phyloP scores from a whole-genome alignment of 2,797 vertebrate species.

The Chromis chromis region DNA sequence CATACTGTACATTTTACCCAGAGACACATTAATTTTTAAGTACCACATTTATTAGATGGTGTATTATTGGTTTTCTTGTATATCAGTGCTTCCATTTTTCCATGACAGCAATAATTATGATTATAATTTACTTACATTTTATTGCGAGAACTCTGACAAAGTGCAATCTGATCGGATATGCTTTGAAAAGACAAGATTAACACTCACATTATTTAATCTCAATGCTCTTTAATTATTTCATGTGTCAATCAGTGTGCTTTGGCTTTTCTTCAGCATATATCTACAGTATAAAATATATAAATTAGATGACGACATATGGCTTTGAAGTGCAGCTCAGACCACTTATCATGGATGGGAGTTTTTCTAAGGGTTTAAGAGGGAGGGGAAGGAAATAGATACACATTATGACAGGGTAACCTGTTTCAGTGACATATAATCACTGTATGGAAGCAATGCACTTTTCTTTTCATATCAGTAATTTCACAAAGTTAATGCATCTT shows the following conservation, averaged over 20 bases:
- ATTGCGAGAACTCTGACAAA: background rate
- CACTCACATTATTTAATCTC: too few species aligned
- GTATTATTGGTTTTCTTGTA: background rate
- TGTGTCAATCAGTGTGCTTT: background rate
- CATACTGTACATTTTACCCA: background rate
- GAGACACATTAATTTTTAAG: background rate
- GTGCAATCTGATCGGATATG: too few species aligned
- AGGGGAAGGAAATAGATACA: conserved; percentile 18
- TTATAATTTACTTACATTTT: background rate
- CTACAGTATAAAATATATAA: conserved; percentile 7
- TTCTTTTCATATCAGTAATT: conserved; percentile 19
- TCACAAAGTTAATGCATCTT: background rate
- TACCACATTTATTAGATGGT: background rate
- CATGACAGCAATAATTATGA: too few species aligned
- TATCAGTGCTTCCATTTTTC: too few species aligned
- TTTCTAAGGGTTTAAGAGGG: conserved; percentile 23
- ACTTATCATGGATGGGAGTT: conserved; percentile 44
- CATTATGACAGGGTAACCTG: conserved; percentile 17
- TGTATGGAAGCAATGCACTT: background rate
- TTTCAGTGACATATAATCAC: conserved; percentile 22
- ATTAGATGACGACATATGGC: conserved; percentile 20
- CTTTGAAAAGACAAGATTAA: too few species aligned
- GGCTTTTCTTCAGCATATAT: conserved; percentile 1
- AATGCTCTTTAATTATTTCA: too few species aligned
- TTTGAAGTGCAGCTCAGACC: conserved; percentile 16